Percentiles rank a stretch among this genome's conserved stretches.
Evolutionary conservation across 2,113 vertebrate genomes (phyloP).

Genomic region (Dendropsophus ebraccatus): DNA sequence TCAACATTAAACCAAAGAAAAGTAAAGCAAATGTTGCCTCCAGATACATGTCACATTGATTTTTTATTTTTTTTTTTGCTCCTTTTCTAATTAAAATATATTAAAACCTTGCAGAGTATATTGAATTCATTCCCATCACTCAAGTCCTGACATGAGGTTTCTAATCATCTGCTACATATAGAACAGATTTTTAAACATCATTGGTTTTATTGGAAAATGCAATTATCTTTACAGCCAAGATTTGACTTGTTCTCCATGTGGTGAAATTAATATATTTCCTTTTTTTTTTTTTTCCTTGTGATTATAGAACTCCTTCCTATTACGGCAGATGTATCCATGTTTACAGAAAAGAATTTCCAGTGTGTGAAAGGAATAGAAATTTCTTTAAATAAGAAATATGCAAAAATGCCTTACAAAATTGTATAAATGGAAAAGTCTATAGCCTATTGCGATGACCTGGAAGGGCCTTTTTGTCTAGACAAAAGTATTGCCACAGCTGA

Average conservation of each 20-base stretch:
- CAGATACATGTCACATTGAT: conserved; percentile 21
- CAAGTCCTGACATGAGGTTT: background rate
- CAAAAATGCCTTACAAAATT: too few relatives aligned
- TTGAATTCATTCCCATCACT: conserved; percentile 35
- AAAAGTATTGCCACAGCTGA: too few relatives aligned
- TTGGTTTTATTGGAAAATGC: conserved; percentile 23
- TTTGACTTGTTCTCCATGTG: background rate
- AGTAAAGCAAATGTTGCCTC: conserved; percentile 44
- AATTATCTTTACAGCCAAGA: conserved; percentile 31
- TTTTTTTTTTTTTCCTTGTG: background rate
- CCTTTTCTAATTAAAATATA: conserved; percentile 21
- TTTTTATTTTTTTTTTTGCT: background rate
- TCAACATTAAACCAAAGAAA: conserved; percentile 23
- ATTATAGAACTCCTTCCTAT: background rate
- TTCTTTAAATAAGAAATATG: background rate
- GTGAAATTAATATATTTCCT: background rate
- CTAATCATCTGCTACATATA: conserved; percentile 43
- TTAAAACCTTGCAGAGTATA: conserved; percentile 8
- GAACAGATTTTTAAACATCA: conserved; percentile 28
- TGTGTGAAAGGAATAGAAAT: background rate
- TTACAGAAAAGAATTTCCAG: background rate
- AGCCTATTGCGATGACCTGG: too few relatives aligned
- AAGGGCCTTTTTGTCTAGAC: too few relatives aligned
- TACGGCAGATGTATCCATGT: background rate
- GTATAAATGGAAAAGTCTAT: too few relatives aligned